These are phyloP conservation scores for Rhodinocichla rosea DNA, from an alignment of 2,113 vertebrate species.

Conservation along the genomic window DNA sequence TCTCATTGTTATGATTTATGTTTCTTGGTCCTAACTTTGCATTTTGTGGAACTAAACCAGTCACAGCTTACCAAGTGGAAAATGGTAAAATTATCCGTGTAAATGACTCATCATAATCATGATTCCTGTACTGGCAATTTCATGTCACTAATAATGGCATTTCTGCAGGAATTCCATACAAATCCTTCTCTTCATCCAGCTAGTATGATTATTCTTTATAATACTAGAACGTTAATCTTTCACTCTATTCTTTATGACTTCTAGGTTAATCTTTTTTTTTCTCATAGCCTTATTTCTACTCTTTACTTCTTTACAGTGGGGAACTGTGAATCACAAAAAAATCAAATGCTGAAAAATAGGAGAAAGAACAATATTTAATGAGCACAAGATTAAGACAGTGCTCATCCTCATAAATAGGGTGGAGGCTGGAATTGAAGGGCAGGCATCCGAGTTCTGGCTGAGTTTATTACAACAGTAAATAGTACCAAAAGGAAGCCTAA, in stretches of 20 bases:
- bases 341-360: background rate
- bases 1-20: background rate
- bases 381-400: background rate
- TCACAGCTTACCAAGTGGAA: background rate
- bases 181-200: background rate
- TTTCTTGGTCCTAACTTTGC: background rate
- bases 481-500: background rate
- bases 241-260: background rate
- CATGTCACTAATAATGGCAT: background rate
- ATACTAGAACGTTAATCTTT: background rate
- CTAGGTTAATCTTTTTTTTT: background rate
- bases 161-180: background rate
- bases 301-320: background rate
- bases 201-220: background rate
- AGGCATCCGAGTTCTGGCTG: background rate
- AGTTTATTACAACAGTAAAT: background rate
- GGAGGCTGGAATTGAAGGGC: background rate
- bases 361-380: background rate
- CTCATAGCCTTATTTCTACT: background rate
- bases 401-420: accelerated
- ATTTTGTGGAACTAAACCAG: background rate
- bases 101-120: background rate
- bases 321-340: background rate
- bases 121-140: background rate
- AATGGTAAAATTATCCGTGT: background rate